Conservation (phyloP, 2,888 invertebrate genomes). For the Lycophotia porphyrea region DNA sequence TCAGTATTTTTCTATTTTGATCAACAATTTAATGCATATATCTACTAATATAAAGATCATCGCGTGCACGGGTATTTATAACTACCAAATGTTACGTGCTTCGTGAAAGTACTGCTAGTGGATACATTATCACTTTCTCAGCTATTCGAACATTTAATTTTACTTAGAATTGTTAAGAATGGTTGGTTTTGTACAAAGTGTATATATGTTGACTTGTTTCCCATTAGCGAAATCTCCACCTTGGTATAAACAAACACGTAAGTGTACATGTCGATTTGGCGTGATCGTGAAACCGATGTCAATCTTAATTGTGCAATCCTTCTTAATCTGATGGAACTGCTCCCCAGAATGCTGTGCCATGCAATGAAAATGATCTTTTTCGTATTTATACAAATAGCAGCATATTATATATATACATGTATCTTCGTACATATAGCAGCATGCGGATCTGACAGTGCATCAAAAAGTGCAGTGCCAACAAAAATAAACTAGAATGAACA, state of each 20-base stretch:
- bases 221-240: slow-evolving; percentile 50
- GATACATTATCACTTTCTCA: slow-evolving; percentile 36
- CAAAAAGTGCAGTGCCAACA: slow-evolving; percentile 39
- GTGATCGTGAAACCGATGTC: slow-evolving; percentile 60
- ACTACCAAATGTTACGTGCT: slow-evolving; percentile 56
- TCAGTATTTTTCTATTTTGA: slow-evolving; percentile 46
- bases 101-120: slow-evolving; percentile 34
- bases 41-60: slow-evolving; percentile 51
- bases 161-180: slow-evolving; percentile 39
- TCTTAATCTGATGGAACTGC: slow-evolving; percentile 64
- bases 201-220: slow-evolving; percentile 34
- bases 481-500: slow-evolving; percentile 45
- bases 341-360: slow-evolving; percentile 42
- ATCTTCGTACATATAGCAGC: slow-evolving; percentile 22
- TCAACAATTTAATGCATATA: slow-evolving; percentile 48
- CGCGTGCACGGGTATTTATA: slow-evolving; percentile 52
- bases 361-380: slow-evolving; percentile 56
- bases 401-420: too few species aligned
- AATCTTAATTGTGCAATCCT: slow-evolving; percentile 66
- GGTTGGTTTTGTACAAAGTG: slow-evolving; percentile 28
- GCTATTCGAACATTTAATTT: slow-evolving; percentile 43
- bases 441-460: slow-evolving; percentile 35
- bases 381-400: slow-evolving; percentile 42
- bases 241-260: slow-evolving; percentile 48
- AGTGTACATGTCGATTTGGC: slow-evolving; percentile 44